Conservation (phyloP, 2,888 invertebrate genomes). For the Argyresthia goedartella region DNA sequence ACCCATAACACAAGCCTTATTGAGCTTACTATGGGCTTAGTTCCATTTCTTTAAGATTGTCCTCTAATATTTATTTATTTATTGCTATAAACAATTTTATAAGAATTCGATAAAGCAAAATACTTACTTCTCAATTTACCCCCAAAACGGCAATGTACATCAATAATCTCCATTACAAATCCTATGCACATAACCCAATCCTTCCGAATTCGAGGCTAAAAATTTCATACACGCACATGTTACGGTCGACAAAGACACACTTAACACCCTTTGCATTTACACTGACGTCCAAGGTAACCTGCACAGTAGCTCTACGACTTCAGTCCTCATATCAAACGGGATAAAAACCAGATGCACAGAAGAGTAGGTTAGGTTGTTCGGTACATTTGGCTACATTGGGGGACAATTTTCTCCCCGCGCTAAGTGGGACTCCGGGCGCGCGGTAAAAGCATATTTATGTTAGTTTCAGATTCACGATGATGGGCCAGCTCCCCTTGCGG, state of each 20-base stretch:
- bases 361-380: no score
- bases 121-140: no score
- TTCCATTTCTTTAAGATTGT: no score
- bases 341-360: no score
- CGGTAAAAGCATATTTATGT: slow-evolving; percentile 60
- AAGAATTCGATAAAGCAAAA: no score
- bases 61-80: no score
- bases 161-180: background rate
- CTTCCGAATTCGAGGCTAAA: slow-evolving; percentile 18
- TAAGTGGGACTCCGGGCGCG: background rate
- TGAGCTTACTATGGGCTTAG: no score
- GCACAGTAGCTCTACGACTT: no score
- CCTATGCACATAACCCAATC: background rate
- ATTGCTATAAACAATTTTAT: no score
- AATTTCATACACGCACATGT: slow-evolving; percentile 28
- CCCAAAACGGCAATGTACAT: background rate
- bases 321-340: no score
- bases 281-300: background rate
- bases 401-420: background rate
- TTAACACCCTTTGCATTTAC: background rate
- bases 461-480: slow-evolving; percentile 60
- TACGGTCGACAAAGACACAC: background rate
- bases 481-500: slow-evolving; percentile 37
- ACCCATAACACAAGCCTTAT: no score
- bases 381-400: no score